These are phyloP conservation scores for Stegophylla sp. DNA, from an alignment of 2,888 invertebrate genomes.

Conservation along the genomic window DNA sequence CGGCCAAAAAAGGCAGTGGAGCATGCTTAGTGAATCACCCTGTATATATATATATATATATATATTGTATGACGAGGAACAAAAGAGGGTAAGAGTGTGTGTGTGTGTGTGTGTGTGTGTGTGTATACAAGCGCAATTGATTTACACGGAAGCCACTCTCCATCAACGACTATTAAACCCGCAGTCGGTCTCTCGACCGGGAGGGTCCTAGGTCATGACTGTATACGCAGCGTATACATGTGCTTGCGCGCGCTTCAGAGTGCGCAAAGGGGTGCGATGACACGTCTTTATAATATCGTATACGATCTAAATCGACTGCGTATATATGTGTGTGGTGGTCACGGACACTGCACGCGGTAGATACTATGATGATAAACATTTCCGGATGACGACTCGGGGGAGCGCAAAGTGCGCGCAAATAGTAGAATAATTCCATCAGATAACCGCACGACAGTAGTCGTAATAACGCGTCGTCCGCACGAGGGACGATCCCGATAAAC, in stretches of 20 bases:
- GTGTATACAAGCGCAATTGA: neutral
- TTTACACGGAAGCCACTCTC: neutral
- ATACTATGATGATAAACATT: constrained; percentile 46
- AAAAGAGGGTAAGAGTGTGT: neutral
- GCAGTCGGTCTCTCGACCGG: neutral
- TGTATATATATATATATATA: too few species aligned
- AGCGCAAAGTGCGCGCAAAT: neutral
- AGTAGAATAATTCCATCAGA: constrained; percentile 34
- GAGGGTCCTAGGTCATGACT: neutral
- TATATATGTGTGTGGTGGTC: too few species aligned
- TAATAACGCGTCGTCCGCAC: constrained; percentile 21
- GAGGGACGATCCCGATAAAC: neutral
- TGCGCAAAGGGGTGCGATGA: constrained; percentile 10
- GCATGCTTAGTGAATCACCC: too few species aligned
- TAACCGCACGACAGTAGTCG: too few species aligned
- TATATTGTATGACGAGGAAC: neutral
- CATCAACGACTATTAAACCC: neutral
- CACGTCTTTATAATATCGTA: constrained; percentile 27
- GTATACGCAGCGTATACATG: too few species aligned
- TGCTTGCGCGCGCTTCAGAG: neutral
- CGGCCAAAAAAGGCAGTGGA: too few species aligned
- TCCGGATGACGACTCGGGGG: constrained; percentile 42
- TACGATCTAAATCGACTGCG: constrained; percentile 50
- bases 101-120: too few species aligned
- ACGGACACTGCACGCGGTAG: neutral